phyloP scores from a whole-genome alignment of 2,888 invertebrate genomes.

The Melikaiella ostensackeni region DNA sequence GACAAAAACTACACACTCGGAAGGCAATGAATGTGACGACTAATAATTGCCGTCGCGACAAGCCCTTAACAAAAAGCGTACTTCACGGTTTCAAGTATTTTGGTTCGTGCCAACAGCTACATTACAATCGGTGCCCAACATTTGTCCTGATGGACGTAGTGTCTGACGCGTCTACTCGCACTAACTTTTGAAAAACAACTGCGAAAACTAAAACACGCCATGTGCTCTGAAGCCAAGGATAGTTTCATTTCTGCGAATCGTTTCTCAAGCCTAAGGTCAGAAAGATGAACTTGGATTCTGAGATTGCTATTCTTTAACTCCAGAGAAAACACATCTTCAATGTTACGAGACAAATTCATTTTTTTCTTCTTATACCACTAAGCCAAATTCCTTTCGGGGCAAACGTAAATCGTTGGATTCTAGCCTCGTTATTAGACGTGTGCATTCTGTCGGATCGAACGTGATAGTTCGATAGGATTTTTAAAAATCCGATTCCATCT shows the following conservation, averaged over 20 bases:
- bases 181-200: neutral
- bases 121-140: conserved; percentile 60
- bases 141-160: neutral
- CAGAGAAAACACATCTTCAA: neutral
- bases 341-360: neutral
- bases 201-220: neutral
- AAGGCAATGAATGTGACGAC: conserved; percentile 62
- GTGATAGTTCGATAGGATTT: too few relatives aligned
- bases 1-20: conserved; percentile 49
- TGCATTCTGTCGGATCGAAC: too few relatives aligned
- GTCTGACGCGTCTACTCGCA: neutral
- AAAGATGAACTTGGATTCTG: neutral
- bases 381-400: too few relatives aligned
- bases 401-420: too few relatives aligned
- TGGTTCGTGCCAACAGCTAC: conserved; percentile 62
- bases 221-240: neutral
- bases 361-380: too few relatives aligned
- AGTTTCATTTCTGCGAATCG: conserved; percentile 10
- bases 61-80: conserved; percentile 60
- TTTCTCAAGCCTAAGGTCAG: neutral
- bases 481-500: too few relatives aligned
- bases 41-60: conserved; percentile 63
- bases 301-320: neutral
- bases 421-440: too few relatives aligned
- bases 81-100: conserved; percentile 62